Conservation (phyloP, 2,113 vertebrate genomes). For the Clarias macrocephalus region DNA sequence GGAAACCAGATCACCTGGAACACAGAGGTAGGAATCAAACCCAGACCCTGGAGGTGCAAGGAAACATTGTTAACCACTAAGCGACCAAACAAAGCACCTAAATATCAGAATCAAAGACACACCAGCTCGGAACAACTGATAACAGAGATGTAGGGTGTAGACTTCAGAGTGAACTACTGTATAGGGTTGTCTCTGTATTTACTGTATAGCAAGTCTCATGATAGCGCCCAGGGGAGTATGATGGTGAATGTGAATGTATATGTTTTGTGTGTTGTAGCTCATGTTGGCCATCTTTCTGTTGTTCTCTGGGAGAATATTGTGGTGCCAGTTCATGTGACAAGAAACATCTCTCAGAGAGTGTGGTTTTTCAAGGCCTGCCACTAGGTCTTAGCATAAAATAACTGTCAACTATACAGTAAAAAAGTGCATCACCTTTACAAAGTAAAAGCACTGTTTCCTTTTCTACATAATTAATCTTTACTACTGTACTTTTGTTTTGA, state of each 20-base stretch:
- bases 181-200: neutral
- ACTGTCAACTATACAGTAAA: no score
- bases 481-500: no score
- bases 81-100: neutral
- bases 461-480: no score
- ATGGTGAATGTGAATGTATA: neutral
- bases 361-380: neutral
- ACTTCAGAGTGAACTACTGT: neutral
- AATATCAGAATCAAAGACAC: neutral
- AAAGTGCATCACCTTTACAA: no score
- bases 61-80: no score
- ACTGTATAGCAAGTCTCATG: neutral
- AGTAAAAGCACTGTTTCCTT: no score
- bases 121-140: neutral
- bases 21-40: no score
- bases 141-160: neutral
- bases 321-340: neutral
- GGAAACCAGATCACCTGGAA: no score
- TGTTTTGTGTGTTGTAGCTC: neutral
- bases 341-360: neutral
- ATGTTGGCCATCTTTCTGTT: neutral
- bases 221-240: neutral
- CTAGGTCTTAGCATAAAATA: neutral
- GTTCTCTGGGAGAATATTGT: neutral
- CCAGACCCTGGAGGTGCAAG: no score